These are phyloP conservation scores for Chrysolophus pictus DNA, from an alignment of 2,797 vertebrate genomes.

Conservation along the genomic window DNA sequence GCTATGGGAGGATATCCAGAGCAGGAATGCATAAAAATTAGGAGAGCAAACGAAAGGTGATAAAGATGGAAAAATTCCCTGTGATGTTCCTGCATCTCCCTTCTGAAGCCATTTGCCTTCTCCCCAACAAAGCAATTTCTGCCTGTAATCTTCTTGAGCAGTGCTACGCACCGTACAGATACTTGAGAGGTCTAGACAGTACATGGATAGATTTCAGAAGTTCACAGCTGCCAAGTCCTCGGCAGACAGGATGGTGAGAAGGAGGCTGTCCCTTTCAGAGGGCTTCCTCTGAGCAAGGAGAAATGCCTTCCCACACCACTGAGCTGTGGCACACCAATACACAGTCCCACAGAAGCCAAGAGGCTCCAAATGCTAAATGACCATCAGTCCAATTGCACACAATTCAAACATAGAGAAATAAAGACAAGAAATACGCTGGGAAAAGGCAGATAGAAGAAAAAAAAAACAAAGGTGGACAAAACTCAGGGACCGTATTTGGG, in stretches of 20 bases:
- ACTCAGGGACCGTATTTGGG: background rate
- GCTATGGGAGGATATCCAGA: background rate
- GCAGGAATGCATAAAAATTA: background rate
- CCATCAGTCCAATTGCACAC: background rate
- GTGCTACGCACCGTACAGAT: background rate
- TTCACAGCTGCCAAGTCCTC: background rate
- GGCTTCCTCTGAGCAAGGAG: background rate
- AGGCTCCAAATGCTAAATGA: background rate
- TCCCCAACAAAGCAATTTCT: background rate
- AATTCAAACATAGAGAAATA: background rate
- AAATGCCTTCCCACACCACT: background rate
- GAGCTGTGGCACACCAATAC: background rate
- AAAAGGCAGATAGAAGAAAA: background rate
- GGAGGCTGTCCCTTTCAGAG: background rate
- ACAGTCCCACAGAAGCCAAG: background rate
- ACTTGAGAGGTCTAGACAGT: background rate
- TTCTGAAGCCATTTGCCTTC: background rate
- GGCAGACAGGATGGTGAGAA: background rate
- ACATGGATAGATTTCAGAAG: background rate
- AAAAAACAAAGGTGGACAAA: background rate
- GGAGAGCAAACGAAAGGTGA: background rate
- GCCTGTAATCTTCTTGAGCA: background rate
- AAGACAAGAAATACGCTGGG: background rate
- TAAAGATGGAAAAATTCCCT: conserved; percentile 14
- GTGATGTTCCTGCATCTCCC: background rate